phyloP scores from a whole-genome alignment of 2,797 vertebrate species.

The Smutsia temminckii region DNA sequence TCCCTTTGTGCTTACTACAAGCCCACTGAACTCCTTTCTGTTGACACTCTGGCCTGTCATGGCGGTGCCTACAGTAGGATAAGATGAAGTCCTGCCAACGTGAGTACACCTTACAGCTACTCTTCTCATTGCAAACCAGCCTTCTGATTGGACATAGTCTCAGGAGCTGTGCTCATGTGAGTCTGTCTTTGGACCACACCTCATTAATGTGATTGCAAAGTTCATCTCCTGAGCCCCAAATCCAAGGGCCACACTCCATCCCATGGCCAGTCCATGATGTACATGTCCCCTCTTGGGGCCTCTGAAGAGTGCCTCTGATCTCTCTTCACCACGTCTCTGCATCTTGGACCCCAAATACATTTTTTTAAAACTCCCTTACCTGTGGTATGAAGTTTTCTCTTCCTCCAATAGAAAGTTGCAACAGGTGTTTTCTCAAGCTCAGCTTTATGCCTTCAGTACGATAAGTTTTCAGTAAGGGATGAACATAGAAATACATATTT shows the following conservation, averaged over 20 bases:
- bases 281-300: rapidly evolving
- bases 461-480: neutral
- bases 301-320: neutral
- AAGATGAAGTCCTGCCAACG: rapidly evolving
- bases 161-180: neutral
- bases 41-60: neutral
- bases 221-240: neutral
- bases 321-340: neutral
- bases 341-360: neutral
- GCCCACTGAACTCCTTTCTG: neutral
- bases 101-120: neutral
- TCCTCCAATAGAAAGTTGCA: neutral
- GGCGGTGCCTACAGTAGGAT: neutral
- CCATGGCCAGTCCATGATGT: neutral
- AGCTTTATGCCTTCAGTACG: neutral
- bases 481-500: neutral
- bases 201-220: neutral
- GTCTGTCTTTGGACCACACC: neutral
- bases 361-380: neutral
- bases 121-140: neutral
- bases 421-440: neutral
- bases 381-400: neutral
- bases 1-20: neutral
- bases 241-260: neutral
- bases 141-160: neutral